Evolutionary conservation across 2,113 vertebrate genomes (phyloP).

Genomic region (Spheniscus mendiculus): DNA sequence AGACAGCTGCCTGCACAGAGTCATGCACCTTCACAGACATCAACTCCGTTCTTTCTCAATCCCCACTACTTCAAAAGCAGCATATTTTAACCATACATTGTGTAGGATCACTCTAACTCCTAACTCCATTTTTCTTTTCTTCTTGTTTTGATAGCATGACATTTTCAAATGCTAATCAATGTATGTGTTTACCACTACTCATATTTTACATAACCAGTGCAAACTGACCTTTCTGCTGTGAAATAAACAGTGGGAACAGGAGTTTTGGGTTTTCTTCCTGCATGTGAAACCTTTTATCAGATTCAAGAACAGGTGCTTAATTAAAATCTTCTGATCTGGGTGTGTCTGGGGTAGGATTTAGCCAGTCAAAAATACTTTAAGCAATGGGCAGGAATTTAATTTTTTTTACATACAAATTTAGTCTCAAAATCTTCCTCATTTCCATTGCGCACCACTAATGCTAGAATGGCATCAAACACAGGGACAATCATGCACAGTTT

Average conservation of each 20-base stretch:
- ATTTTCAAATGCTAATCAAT: conserved; percentile 8
- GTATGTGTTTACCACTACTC: background rate
- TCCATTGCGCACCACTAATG: accelerated
- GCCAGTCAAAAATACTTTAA: background rate
- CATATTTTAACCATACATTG: background rate
- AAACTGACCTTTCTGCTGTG: background rate
- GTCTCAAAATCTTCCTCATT: background rate
- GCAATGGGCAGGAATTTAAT: background rate
- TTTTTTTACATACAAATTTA: background rate
- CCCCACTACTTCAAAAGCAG: background rate
- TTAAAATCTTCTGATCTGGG: conserved; percentile 7
- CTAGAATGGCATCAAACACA: background rate
- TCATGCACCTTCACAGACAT: background rate
- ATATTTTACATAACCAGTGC: background rate
- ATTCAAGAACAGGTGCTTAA: conserved; percentile 13
- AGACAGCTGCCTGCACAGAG: background rate
- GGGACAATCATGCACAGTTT: background rate
- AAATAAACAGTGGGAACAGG: background rate
- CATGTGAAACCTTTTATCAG: background rate
- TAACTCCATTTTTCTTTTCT: background rate
- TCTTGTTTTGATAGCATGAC: background rate
- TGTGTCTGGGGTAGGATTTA: conserved; percentile 36
- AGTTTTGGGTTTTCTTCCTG: background rate
- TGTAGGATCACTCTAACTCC: background rate
- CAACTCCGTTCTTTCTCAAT: background rate